Evolutionary conservation across 2,113 vertebrate genomes (phyloP), one percentile per base, ranked within the genome.

Genomic region (Hippoglossus stenolepis): DNA sequence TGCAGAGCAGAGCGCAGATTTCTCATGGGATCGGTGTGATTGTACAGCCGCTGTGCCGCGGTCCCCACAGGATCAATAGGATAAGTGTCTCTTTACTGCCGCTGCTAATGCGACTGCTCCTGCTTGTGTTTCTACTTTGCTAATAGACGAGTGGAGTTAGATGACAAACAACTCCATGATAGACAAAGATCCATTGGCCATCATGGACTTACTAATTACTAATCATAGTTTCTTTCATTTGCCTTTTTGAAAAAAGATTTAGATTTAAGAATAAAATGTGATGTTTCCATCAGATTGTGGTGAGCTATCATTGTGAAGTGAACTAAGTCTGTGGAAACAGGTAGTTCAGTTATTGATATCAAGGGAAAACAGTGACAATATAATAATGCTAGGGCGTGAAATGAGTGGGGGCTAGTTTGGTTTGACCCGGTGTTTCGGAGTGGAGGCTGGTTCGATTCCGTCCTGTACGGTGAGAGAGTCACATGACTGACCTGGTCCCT

Each of bases 1-100:
- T 78, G 70, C 61, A 77, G 81, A 2, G 70, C 61, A 77, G 79
- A 1, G 21, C 21, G 18, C 5, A 62, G 65, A 70, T 76, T 82
- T 83, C 83, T 85, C 76, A 3, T 12, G 76, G 86, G 88, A 85
- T 61, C 53, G 2, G n/a, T 35, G 5, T 28, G 35, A 66, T 61
- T 49, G 35, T 70, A 38, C 70, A 67, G 75, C 28, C 65, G 51
- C 51, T 58, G 60, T 72, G 53, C 69, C 45, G 57, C 58, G 56
- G 57, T 47, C 61, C 56, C 21, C n/a, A 26, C 8, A 15, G 23
- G 45, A 84, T 86, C 82, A 76, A 86, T 86, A 80, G 20, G 21
- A 26, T 18, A 7, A 49, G 61, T 73, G 24, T 18, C 54, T 68
- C 53, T 23, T 80, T 23, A 75, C 47, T 11, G 21, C 15, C n/a